Evolutionary conservation across 2,113 vertebrate genomes (phyloP).

Genomic region (Myodes glareolus): DNA sequence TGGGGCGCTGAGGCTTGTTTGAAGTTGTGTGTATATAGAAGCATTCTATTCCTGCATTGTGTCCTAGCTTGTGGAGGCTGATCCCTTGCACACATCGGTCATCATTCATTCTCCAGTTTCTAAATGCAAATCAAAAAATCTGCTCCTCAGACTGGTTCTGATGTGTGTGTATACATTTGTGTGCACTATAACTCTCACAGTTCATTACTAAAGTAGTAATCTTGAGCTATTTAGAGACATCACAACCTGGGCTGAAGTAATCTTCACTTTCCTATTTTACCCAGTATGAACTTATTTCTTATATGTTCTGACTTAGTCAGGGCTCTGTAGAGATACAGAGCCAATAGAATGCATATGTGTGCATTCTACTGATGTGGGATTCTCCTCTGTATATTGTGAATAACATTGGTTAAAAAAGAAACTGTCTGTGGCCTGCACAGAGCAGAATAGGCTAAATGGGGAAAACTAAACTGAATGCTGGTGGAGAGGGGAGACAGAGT

Average conservation of each 20-base stretch:
- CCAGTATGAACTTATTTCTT: neutral
- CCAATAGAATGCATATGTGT: neutral
- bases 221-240: neutral
- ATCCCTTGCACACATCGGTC: neutral
- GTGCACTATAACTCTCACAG: neutral
- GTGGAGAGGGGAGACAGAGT: no score
- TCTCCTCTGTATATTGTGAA: no score
- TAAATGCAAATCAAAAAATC: slow-evolving; percentile 13
- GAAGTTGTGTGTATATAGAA: neutral
- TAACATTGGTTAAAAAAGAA: no score
- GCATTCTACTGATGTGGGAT: no score
- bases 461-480: no score
- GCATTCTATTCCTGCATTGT: neutral
- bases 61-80: neutral
- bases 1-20: neutral
- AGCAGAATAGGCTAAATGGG: no score
- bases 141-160: neutral
- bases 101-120: neutral
- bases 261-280: neutral
- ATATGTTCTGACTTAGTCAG: neutral
- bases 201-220: neutral
- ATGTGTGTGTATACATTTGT: neutral
- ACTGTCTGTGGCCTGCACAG: no score
- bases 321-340: neutral
- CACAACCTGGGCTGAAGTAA: neutral